Conservation (phyloP, 2,797 vertebrate genomes). For the Enteromius mattozi region DNA sequence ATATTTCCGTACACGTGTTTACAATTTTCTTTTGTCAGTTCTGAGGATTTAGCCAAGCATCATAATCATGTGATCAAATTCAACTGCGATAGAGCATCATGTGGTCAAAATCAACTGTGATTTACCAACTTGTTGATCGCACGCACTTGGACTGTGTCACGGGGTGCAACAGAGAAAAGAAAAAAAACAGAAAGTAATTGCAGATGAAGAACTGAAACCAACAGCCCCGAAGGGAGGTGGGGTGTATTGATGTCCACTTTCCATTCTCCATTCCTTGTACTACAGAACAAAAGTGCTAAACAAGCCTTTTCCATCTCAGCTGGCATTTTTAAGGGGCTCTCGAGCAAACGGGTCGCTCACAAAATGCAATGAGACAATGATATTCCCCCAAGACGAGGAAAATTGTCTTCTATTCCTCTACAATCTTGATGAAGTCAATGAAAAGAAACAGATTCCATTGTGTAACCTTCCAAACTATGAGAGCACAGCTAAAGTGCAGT, state of each 20-base stretch:
- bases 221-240: conserved; percentile 13
- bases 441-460: conserved; percentile 75
- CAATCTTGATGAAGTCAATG: conserved; percentile 64
- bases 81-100: conserved; percentile 66
- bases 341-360: conserved; percentile 48
- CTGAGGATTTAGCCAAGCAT: conserved; percentile 55
- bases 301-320: conserved; percentile 6
- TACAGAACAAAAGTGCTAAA: conserved; percentile 37
- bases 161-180: conserved; percentile 18
- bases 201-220: conserved; percentile 45
- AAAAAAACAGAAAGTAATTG: conserved; percentile 33
- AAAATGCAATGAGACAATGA: conserved; percentile 61
- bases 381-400: conserved; percentile 47
- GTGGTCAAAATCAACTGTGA: conserved; percentile 34
- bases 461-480: conserved; percentile 70
- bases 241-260: conserved; percentile 35
- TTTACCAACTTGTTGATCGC: conserved; percentile 47
- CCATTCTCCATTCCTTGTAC: conserved; percentile 25
- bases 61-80: conserved; percentile 66
- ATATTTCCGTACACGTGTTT: conserved; percentile 64
- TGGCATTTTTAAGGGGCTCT: conserved; percentile 23
- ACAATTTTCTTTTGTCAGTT: conserved; percentile 70
- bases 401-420: conserved; percentile 47
- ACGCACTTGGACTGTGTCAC: conserved; percentile 33
- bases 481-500: conserved; percentile 74